Percentiles rank a stretch among this genome's conserved stretches.
phyloP scores from a whole-genome alignment of 2,888 invertebrate genomes.

The Mesorhabditis spiculigera region DNA sequence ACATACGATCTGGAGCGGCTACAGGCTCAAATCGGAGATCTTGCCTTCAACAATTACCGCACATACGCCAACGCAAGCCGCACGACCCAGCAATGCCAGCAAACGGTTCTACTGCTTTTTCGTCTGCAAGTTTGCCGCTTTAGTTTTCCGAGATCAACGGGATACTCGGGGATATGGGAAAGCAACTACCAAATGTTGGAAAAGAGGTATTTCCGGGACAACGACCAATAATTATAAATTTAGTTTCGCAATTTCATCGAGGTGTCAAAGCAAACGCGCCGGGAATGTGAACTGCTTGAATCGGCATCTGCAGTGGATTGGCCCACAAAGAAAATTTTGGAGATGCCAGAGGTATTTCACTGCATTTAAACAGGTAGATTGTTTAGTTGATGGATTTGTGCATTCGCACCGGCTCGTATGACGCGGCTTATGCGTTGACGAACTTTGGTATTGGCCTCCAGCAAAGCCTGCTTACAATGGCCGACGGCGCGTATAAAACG shows the following conservation, averaged over 20 bases:
- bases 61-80: conserved; percentile 56
- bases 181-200: neutral
- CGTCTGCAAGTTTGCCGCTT: neutral
- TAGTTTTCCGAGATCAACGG: neutral
- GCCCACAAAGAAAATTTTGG: neutral
- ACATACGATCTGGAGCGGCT: conserved; percentile 38
- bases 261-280: neutral
- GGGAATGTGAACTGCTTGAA: neutral
- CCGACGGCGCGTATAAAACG: neutral
- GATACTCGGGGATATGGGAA: neutral
- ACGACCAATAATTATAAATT: neutral
- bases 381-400: conserved; percentile 55
- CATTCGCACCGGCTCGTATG: conserved; percentile 53
- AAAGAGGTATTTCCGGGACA: neutral
- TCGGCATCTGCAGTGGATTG: neutral
- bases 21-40: conserved; percentile 50
- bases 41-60: conserved; percentile 56
- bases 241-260: neutral
- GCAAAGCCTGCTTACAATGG: conserved; percentile 21
- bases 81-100: conserved; percentile 54
- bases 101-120: conserved; percentile 34
- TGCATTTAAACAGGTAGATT: neutral
- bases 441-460: conserved; percentile 50
- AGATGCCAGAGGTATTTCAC: neutral
- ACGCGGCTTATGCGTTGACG: conserved; percentile 53